phyloP scores from a whole-genome alignment of 2,113 vertebrate genomes.

The Macquaria australasica region DNA sequence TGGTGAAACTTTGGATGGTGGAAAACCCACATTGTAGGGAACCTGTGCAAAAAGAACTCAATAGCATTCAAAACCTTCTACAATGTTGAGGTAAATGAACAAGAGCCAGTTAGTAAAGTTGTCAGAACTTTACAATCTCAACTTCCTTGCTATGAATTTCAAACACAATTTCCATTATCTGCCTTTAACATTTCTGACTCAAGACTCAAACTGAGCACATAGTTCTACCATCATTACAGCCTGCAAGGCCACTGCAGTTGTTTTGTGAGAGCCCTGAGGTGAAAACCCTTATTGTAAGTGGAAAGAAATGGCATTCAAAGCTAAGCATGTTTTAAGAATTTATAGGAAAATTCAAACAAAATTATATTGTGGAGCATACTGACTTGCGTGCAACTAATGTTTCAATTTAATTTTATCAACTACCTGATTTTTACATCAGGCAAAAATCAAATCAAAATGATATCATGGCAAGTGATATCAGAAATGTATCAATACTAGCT shows the following conservation, averaged over 20 bases:
- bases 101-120: not conserved
- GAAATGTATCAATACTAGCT: not conserved
- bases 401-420: not conserved
- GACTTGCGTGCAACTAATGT: not conserved
- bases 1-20: not conserved
- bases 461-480: not conserved
- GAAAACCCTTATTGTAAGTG: not conserved
- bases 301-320: not conserved
- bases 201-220: not conserved
- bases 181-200: not conserved
- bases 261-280: not conserved
- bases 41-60: no score
- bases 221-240: not conserved
- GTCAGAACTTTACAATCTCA: not conserved
- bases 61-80: not conserved
- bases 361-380: not conserved
- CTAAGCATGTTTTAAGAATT: not conserved
- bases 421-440: no score
- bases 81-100: not conserved
- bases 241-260: not conserved
- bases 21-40: not conserved
- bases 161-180: no score
- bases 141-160: not conserved
- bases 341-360: not conserved
- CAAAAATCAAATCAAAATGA: not conserved